Base-by-base conservation (phyloP, 1,140 invertebrate species). In the Sitodiplosis mosellana region DNA sequence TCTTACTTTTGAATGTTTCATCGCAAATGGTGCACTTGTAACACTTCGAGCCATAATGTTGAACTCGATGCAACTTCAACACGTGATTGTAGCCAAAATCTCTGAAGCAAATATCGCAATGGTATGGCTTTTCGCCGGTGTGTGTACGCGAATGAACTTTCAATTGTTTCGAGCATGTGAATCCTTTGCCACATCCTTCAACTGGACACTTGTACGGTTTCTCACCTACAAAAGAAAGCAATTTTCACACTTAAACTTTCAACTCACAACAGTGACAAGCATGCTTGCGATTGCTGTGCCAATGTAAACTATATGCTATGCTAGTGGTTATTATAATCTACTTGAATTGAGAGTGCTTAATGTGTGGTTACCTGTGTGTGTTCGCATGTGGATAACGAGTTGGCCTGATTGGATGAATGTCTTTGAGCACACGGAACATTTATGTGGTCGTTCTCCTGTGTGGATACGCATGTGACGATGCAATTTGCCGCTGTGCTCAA, bases 401-500 rank as follows among this genome's bases (percentile, higher is more conserved):
- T 87, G 84, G 2, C 91, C 85, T 34, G 82, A 86, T 58, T 89
- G 85, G 21, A 90, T 89, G 59, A 90, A 91, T 0, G 86, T 88
- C 61, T 90, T 90, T 46, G 80, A 77, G 62, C 92, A 97, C 42
- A 92, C 78, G n/a, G 77, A 79, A 61, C 92, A 97, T 55, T 86
- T 86, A 65, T 93, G 92, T 0, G 91, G 91, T 19, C 90, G 74
- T 64, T 95, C 91, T 0, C 92, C 79, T 0, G 87, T 91, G 59
- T 91, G 87, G 52, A 89, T 90, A 44, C 87, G 76, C 79, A 91
- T 90, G 62, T 94, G 91, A 6, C 90, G 75, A 56, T 91, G 87
- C 27, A 94, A 67, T 59, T 93, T 88, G 1, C 90, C 89, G 33
- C 83, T 86, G 63, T 94, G 89, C 57, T 93, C 87, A 57, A 91